Evolutionary conservation across 92 coral and sea anemone species (phyloP), one percentile per base, ranked within the genome.

Genomic region (Galaxea fascicularis): DNA sequence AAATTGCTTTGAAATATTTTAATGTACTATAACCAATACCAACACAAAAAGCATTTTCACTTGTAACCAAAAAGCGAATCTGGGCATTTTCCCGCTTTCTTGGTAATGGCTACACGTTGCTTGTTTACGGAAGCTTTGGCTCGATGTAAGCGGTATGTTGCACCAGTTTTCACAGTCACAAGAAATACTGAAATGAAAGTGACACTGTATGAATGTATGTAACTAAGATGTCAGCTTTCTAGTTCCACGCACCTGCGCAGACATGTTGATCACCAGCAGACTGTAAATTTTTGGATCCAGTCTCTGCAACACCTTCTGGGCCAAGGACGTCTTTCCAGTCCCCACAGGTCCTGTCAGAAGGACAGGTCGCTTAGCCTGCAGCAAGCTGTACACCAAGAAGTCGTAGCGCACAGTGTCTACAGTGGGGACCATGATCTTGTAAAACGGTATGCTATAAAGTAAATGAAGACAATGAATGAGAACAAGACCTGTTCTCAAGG

Each of bases 361-460:
- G 69, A 97, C 99, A 69, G 99, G 99, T 9, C 91, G 98, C 72
- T 97, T 95, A 74, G 99, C 97, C 76, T 94, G 95, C 52, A 97
- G 95, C 82, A 97, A 85, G 87, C 93, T 97, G 86, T 97, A 93
- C 83, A 97, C 99, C 79, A 97, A 88, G 97, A 97, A 97, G 87
- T 97, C 98, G 87, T 97, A 97, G 21, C 99, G 93, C 25, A 97
- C 99, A 1, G 99, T 97, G 84, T 97, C 99, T 57, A 97, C 99
- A 1, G 99, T 97, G 30, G 99, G 99, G n/a, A 97, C 94, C 90
- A 93, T 94, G 82, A 97, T 97, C 92, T 97, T 97, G 92, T 97
- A 97, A 85, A 97, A 97, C 17, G 99, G 98, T 41, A 90, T 94
- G 77, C 99, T 95, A 71, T 39, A 64, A 47, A 8, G 24, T 35